Evolutionary conservation across 2,888 invertebrate species (phyloP).

Genomic region (Pediacus dermestoides): DNA sequence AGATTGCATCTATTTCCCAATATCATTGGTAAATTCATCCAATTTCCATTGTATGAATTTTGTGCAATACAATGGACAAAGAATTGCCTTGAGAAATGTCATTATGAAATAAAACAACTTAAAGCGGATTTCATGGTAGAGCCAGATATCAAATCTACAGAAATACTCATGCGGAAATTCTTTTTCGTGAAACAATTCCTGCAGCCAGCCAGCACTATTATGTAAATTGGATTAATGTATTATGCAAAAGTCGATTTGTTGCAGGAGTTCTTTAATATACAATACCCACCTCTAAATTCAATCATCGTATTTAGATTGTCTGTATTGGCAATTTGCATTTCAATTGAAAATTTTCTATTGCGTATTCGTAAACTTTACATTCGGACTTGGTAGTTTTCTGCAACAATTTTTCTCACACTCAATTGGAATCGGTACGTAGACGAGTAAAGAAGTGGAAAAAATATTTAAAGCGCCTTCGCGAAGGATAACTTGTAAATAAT

Average conservation of each 20-base stretch:
- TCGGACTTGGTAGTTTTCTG: too few species aligned
- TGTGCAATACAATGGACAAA: slow-evolving; percentile 1
- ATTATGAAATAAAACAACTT: slow-evolving; percentile 5
- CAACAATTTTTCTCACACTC: too few species aligned
- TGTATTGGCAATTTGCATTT: slow-evolving; percentile 2
- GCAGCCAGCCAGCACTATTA: too few species aligned
- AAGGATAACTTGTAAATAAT: too few species aligned
- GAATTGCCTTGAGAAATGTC: background rate
- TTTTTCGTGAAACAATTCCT: background rate
- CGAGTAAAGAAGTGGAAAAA: too few species aligned
- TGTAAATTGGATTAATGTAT: slow-evolving; percentile 2
- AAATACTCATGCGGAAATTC: slow-evolving; percentile 3
- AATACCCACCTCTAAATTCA: slow-evolving; percentile 1
- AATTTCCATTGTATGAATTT: slow-evolving; percentile 3
- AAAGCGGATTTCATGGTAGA: slow-evolving; percentile 4
- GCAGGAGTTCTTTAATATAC: slow-evolving; percentile 1
- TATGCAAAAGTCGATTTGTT: slow-evolving; percentile 2
- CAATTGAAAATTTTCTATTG: slow-evolving; percentile 2
- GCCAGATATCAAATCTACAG: slow-evolving; percentile 3
- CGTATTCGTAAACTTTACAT: too few species aligned
- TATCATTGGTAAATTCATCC: background rate
- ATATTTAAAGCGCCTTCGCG: too few species aligned
- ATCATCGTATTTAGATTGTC: slow-evolving; percentile 2
- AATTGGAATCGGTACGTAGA: too few species aligned
- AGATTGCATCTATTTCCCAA: too few species aligned